Evolutionary conservation across 2,797 vertebrate species (phyloP).

Genomic region (Leuciscus waleckii): DNA sequence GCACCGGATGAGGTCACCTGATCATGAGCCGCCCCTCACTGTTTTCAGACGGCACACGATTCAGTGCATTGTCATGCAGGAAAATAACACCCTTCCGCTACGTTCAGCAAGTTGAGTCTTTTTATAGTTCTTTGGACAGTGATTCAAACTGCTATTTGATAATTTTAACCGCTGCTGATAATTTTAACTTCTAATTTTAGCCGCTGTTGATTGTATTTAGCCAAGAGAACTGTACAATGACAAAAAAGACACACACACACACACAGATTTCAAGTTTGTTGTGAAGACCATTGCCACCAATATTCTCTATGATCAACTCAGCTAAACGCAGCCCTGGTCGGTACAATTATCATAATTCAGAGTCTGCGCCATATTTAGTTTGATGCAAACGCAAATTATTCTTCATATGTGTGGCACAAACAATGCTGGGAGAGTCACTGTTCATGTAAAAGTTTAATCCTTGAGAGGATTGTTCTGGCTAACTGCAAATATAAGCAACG

Average conservation of each 20-base stretch:
- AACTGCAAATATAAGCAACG: background rate
- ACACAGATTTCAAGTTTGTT: background rate
- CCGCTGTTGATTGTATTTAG: background rate
- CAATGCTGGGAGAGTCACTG: background rate
- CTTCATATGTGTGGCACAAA: background rate
- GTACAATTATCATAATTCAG: background rate
- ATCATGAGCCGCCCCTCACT: constrained; percentile 32
- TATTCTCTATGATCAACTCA: too few relatives aligned
- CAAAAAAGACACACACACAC: background rate
- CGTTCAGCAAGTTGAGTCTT: constrained; percentile 63
- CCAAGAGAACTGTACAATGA: background rate
- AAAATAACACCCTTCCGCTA: constrained; percentile 74
- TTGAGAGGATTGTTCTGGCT: background rate
- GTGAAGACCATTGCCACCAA: too few relatives aligned
- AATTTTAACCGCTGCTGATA: too few relatives aligned
- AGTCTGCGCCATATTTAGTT: background rate
- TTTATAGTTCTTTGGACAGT: constrained; percentile 65
- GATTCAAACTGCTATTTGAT: constrained; percentile 1
- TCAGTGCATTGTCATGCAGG: constrained; percentile 72
- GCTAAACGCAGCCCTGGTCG: too few relatives aligned
- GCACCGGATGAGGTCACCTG: constrained; percentile 26
- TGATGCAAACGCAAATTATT: background rate
- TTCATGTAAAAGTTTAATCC: background rate
- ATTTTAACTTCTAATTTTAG: too few relatives aligned
- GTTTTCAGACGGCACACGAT: background rate